Conservation (phyloP, 2,888 invertebrate genomes). For the Colletes collaris region DNA sequence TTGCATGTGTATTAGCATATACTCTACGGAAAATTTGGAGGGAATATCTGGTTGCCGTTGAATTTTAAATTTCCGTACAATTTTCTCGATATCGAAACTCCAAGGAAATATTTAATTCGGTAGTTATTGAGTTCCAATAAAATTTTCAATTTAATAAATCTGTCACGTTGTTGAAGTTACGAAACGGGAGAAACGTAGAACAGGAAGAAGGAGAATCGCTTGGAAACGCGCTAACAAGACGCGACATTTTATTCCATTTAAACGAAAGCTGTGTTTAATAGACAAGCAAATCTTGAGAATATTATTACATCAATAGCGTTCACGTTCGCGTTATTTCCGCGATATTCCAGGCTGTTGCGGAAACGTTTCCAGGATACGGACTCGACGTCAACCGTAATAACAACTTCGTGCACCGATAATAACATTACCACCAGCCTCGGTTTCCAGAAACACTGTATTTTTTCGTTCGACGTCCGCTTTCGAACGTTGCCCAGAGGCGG, state of each 20-base stretch:
- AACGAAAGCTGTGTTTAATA: neutral
- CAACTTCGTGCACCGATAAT: conserved; percentile 19
- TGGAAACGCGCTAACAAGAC: neutral
- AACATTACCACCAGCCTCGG: neutral
- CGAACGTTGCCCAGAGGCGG: conserved; percentile 20
- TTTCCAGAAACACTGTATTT: conserved; percentile 36
- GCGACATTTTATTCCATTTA: neutral
- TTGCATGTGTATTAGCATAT: conserved; percentile 19
- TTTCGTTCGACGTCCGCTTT: conserved; percentile 14
- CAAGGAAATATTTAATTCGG: neutral
- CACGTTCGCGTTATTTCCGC: neutral
- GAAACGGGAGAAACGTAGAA: neutral
- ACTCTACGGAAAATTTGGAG: neutral
- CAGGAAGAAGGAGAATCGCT: neutral
- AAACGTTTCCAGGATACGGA: conserved; percentile 16
- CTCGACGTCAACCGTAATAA: conserved; percentile 1
- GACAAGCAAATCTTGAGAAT: neutral
- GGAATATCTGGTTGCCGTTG: conserved; percentile 1
- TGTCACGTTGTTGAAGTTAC: neutral
- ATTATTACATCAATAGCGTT: neutral
- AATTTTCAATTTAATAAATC: neutral
- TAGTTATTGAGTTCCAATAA: neutral
- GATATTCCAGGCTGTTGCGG: neutral
- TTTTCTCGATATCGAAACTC: neutral
- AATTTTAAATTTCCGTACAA: conserved; percentile 12